These are phyloP conservation scores for Onychomys arenicola DNA, from an alignment of 2,797 vertebrate species.

Conservation along the genomic window DNA sequence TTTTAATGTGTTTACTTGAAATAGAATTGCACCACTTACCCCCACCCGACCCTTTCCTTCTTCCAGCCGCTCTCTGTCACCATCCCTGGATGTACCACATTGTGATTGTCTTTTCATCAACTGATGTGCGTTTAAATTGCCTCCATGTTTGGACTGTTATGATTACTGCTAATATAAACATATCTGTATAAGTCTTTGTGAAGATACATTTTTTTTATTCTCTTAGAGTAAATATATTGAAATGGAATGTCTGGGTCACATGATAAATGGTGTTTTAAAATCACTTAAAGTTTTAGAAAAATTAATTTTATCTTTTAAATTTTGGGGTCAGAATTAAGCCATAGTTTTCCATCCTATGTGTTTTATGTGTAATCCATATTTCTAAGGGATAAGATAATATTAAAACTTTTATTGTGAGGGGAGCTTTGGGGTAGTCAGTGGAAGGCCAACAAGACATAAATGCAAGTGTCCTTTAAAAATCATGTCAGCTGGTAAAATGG, in stretches of 20 bases:
- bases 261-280: background rate
- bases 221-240: background rate
- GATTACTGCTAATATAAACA: background rate
- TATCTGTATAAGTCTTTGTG: background rate
- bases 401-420: background rate
- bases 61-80: too few relatives aligned
- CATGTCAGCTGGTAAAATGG: background rate
- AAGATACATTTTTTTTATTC: background rate
- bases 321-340: background rate
- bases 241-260: background rate
- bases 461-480: background rate
- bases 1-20: background rate
- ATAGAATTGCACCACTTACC: background rate
- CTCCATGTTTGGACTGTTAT: background rate
- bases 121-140: background rate
- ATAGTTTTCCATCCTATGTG: conserved; percentile 3
- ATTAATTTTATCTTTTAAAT: background rate
- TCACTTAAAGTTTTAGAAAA: background rate
- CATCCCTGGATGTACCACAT: background rate
- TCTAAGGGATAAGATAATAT: background rate
- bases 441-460: background rate
- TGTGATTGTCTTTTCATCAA: background rate
- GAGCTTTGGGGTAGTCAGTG: background rate
- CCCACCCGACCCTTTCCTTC: background rate
- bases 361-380: background rate